Conservation (phyloP, 2,797 vertebrate genomes). For the Enteromius radiatus region DNA sequence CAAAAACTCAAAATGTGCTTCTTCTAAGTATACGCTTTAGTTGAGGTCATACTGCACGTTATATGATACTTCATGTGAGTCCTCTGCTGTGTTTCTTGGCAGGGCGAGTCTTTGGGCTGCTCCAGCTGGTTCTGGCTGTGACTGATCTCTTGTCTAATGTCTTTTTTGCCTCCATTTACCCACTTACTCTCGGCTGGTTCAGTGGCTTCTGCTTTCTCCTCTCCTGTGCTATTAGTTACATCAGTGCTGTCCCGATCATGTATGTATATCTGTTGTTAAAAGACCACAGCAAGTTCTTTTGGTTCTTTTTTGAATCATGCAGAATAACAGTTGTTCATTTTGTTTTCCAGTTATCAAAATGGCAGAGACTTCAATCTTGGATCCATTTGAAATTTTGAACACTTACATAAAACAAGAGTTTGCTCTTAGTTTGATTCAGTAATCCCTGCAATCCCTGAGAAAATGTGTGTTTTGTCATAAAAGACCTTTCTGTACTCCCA, state of each 20-base stretch:
- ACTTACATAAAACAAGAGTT: not conserved
- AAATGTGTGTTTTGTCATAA: not conserved
- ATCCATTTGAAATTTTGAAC: slow-evolving; percentile 6
- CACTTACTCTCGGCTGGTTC: slow-evolving; percentile 60
- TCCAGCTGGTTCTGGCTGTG: slow-evolving; percentile 63
- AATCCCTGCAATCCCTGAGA: not conserved
- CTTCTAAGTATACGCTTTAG: not conserved
- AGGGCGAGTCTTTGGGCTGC: slow-evolving; percentile 62
- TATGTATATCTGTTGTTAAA: slow-evolving; percentile 46
- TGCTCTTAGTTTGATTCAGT: not conserved
- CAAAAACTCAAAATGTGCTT: not conserved
- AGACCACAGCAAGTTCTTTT: not conserved
- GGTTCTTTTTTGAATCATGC: not conserved
- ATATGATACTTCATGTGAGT: not conserved
- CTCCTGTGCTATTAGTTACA: slow-evolving; percentile 63
- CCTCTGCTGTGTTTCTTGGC: slow-evolving; percentile 18
- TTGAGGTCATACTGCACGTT: not conserved
- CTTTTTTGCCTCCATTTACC: slow-evolving; percentile 65
- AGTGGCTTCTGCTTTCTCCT: slow-evolving; percentile 64
- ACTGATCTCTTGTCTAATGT: slow-evolving; percentile 61
- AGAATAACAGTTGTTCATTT: not conserved
- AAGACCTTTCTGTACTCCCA: not conserved
- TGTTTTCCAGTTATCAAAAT: slow-evolving; percentile 56
- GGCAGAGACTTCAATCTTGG: slow-evolving; percentile 39
- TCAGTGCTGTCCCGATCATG: slow-evolving; percentile 63